phyloP scores from a whole-genome alignment of 2,797 vertebrate genomes.

The Anguilla pacifica region DNA sequence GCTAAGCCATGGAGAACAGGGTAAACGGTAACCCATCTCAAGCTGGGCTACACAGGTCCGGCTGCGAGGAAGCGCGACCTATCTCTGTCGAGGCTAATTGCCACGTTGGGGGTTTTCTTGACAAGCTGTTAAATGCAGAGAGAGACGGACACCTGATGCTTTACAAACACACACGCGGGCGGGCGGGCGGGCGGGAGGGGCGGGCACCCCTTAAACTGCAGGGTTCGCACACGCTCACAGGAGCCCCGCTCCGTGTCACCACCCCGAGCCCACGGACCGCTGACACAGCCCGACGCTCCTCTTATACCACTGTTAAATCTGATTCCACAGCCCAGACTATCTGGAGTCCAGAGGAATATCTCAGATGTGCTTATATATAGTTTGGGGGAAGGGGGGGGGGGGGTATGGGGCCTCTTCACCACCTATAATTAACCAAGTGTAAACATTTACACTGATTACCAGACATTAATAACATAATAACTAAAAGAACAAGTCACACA shows the following conservation, averaged over 20 bases:
- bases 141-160: constrained; percentile 66
- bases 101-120: constrained; percentile 55
- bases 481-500: constrained; percentile 46
- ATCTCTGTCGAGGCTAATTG: constrained; percentile 47
- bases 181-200: constrained; percentile 66
- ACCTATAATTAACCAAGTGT: constrained; percentile 80
- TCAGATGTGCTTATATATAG: constrained; percentile 94
- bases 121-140: constrained; percentile 66
- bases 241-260: constrained; percentile 47
- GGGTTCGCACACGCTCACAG: constrained; percentile 56
- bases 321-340: constrained; percentile 90
- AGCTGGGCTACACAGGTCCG: not conserved
- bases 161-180: constrained; percentile 74
- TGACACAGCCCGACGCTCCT: constrained; percentile 83
- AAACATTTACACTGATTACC: constrained; percentile 74
- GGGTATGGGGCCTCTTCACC: constrained; percentile 49
- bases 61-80: constrained; percentile 29
- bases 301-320: constrained; percentile 94
- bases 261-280: constrained; percentile 69
- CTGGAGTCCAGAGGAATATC: constrained; percentile 95
- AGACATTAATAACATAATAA: constrained; percentile 67
- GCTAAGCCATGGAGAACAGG: not conserved
- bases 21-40: not conserved
- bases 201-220: constrained; percentile 68
- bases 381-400: constrained; percentile 32